These are phyloP conservation scores for Acipenser transmontanus DNA, from an alignment of 2,797 vertebrate genomes.

Conservation along the genomic window DNA sequence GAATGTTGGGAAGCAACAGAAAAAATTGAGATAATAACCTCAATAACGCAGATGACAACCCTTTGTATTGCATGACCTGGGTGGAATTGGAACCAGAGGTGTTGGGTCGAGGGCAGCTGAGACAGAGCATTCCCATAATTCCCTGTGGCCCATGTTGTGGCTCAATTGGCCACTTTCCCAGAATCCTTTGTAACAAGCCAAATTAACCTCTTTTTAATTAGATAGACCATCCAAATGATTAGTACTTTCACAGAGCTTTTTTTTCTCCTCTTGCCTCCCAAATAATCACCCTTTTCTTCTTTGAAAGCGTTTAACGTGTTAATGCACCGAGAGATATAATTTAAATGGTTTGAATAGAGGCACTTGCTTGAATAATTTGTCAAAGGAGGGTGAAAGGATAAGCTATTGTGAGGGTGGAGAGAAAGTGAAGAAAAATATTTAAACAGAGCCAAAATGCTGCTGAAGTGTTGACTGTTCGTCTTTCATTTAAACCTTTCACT, in stretches of 20 bases:
- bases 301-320: slow-evolving; percentile 33
- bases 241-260: slow-evolving; percentile 23
- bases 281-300: slow-evolving; percentile 25
- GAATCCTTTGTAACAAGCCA: slow-evolving; percentile 44
- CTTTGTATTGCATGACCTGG: slow-evolving; percentile 6
- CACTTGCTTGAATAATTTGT: slow-evolving; percentile 9
- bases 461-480: no score
- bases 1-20: no score
- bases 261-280: slow-evolving; percentile 11
- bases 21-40: no score
- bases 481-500: no score
- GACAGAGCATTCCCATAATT: slow-evolving; percentile 28
- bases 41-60: no score
- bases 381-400: no score
- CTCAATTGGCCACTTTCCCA: slow-evolving; percentile 38
- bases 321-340: slow-evolving; percentile 32
- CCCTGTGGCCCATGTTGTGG: slow-evolving; percentile 13
- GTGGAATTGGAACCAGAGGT: neutral
- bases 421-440: no score
- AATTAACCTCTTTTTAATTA: slow-evolving; percentile 51
- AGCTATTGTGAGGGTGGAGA: no score
- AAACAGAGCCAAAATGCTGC: no score
- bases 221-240: slow-evolving; percentile 47
- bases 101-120: slow-evolving; percentile 23
- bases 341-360: slow-evolving; percentile 7